Conservation (phyloP, 2,113 vertebrate species). For the Oreochromis tanganicae region DNA sequence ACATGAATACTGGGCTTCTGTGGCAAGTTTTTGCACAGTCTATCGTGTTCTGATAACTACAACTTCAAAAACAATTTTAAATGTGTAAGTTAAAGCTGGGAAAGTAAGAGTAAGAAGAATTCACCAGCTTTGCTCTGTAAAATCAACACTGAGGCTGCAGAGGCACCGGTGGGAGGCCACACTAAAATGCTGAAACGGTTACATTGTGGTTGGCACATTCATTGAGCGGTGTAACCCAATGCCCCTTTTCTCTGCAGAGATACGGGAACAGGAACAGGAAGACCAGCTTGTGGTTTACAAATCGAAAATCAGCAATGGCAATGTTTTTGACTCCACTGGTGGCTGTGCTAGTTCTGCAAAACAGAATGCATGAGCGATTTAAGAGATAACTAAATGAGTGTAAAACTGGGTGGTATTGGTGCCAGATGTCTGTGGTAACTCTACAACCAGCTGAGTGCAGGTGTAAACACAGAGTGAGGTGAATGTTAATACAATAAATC, state of each 20-base stretch:
- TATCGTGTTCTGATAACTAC: not conserved
- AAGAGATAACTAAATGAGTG: not conserved
- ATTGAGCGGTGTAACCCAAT: not conserved
- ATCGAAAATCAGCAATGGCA: not conserved
- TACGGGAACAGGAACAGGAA: conserved; percentile 32
- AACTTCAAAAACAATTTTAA: not conserved
- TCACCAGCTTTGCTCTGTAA: not conserved
- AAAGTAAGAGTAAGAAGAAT: not conserved
- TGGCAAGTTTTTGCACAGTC: not conserved
- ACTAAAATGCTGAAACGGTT: not conserved
- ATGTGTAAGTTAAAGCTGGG: not conserved
- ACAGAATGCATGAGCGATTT: not conserved
- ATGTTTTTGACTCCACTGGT: not conserved
- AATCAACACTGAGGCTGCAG: not conserved
- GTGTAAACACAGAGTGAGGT: not conserved
- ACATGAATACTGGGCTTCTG: not conserved
- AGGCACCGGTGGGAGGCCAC: not conserved
- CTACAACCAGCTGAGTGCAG: not conserved
- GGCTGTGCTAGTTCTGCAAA: not conserved
- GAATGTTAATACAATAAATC: not conserved
- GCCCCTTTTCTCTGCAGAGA: not conserved
- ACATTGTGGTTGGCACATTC: not conserved
- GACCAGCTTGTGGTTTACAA: conserved; percentile 20
- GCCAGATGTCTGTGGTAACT: not conserved
- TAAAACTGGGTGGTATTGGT: not conserved